Conservation (phyloP, 2,888 invertebrate genomes). For the Sisyra nigra region DNA sequence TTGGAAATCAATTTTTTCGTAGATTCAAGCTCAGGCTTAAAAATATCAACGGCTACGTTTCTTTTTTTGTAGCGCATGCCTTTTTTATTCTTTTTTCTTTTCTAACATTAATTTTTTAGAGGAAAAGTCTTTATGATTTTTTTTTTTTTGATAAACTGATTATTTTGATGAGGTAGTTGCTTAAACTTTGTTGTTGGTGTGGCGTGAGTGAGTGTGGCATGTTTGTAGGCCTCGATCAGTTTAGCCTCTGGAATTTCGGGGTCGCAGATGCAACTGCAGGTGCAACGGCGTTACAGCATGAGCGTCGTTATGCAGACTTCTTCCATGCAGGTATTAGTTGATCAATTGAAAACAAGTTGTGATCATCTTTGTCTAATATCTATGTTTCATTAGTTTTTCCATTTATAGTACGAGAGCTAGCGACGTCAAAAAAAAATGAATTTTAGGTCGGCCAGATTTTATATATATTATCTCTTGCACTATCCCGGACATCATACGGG, state of each 20-base stretch:
- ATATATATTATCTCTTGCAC: too few relatives aligned
- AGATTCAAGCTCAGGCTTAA: background rate
- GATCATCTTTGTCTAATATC: too few relatives aligned
- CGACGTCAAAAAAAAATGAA: too few relatives aligned
- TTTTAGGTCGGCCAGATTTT: too few relatives aligned
- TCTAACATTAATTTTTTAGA: background rate
- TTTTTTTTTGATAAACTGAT: background rate
- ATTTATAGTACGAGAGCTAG: too few relatives aligned
- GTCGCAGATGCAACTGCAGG: conserved; percentile 20
- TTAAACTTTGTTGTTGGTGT: conserved; percentile 10
- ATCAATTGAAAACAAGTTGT: too few relatives aligned
- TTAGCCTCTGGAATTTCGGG: conserved; percentile 15
- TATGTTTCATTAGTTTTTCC: too few relatives aligned
- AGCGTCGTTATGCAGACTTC: conserved; percentile 26
- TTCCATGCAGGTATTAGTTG: conserved; percentile 12
- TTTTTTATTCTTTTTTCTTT: conserved; percentile 2
- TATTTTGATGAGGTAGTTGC: background rate
- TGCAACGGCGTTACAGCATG: conserved; percentile 31
- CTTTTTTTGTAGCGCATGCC: conserved; percentile 4
- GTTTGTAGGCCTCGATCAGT: conserved; percentile 31
- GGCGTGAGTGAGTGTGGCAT: conserved; percentile 20
- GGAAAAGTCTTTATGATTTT: background rate
- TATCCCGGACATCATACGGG: too few relatives aligned
- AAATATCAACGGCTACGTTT: background rate
- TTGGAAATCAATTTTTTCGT: background rate